Base-by-base conservation (phyloP, 1,140 invertebrate species). In the Drosophila paulistorum region DNA sequence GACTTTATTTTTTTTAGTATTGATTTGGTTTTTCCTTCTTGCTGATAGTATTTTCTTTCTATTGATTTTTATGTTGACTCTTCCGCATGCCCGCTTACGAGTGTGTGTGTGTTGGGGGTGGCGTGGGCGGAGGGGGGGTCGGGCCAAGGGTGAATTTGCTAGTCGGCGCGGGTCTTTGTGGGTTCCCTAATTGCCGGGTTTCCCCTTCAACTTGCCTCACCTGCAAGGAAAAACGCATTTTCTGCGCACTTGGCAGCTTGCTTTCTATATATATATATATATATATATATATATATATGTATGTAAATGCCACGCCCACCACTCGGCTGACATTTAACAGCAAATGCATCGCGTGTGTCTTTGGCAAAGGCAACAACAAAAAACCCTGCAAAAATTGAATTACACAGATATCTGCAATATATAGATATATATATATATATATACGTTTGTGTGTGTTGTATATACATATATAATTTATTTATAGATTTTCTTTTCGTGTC, bases 241-340 rank as follows among this genome's bases (percentile, higher is more conserved):
- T 79, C 73, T 86, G 83, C 83, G 83, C 83, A 86, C 71, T 86
- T 86, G 83, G 83, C 83, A 42, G 20, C 73, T 59, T 42, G n/a
- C 26, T 48, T 39, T 23, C 37, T 48, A 58, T 37, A 51, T 23
- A n/a, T n/a, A n/a, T n/a, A n/a, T n/a, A n/a, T n/a, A n/a, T n/a
- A n/a, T n/a, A n/a, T n/a, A n/a, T n/a, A n/a, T n/a, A n/a, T n/a
- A n/a, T n/a, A n/a, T n/a, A n/a, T n/a, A 14, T 13, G 11, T 30
- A n/a, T 13, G 6, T 30, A 30, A 30, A 7, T 9, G 14, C 20
- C 62, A 48, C 39, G 57, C 41, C 42, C 13, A n/a, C 45, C 13
- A n/a, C 45, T 42, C 14, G 11, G 17, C 20, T 62, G 37, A 62
- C 41, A 62, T 62, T 62, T 62, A 62, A 5, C 45, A 23, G 45